Percentiles rank a stretch among this genome's conserved stretches.
These are phyloP conservation scores for Lytechinus variegatus DNA, from an alignment of 35 echinoderm and acorn worm genomes.

Conservation along the genomic window DNA sequence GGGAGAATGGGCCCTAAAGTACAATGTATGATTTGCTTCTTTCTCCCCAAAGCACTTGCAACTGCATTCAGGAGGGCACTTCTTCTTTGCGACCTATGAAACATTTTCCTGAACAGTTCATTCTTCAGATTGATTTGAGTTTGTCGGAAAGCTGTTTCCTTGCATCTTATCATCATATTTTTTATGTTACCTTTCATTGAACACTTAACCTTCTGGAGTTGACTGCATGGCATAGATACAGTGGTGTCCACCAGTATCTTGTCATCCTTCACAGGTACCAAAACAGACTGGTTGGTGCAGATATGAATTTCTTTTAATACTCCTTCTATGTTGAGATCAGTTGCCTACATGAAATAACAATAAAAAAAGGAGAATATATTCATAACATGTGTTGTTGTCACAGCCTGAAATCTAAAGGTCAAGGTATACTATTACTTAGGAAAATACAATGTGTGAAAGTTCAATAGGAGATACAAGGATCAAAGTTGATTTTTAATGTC, in stretches of 20 bases:
- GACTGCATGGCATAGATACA: not conserved
- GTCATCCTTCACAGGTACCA: not conserved
- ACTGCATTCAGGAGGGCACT: not conserved
- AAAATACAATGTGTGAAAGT: no score
- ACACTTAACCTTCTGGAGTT: not conserved
- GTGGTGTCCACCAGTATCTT: not conserved
- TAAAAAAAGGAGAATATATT: not conserved
- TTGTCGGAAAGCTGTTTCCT: not conserved
- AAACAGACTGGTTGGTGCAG: not conserved
- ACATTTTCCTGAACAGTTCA: not conserved
- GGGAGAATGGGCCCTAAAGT: not conserved
- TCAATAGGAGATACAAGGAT: no score
- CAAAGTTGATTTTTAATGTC: no score
- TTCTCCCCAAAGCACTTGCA: not conserved
- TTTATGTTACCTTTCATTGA: not conserved
- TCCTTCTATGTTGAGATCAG: constrained; percentile 10
- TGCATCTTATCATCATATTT: not conserved
- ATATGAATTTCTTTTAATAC: constrained; percentile 6
- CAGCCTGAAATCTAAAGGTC: no score
- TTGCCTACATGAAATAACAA: constrained; percentile 22
- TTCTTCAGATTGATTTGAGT: not conserved
- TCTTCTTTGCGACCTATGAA: not conserved
- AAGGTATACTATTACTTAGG: no score
- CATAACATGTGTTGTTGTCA: not conserved
- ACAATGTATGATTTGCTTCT: not conserved